Base-by-base conservation (phyloP, 2,797 vertebrate genomes). In the Melanotaenia trifasciata region DNA sequence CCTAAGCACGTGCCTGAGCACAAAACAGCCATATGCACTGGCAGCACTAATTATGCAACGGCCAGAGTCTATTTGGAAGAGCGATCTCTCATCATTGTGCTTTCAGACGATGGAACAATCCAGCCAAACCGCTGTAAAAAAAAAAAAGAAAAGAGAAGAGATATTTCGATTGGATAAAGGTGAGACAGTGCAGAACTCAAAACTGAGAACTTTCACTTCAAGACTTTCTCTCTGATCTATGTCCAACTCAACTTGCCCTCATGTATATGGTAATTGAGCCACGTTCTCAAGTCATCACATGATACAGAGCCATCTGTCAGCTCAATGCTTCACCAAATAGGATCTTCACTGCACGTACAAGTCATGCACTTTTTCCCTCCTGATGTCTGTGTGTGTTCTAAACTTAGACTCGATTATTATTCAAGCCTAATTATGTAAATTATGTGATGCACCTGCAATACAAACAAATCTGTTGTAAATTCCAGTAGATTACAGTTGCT, bases 221-320 rank as follows among this genome's bases (percentile, higher is more conserved):
- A 74, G 33, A 61, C 22, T 11, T 47, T 79, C 50, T 58, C 63
- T 83, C 58, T 82, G 58, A 85, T 84, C 64, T 36, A 78, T 71
- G 22, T 83, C 70, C 72, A 67, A 58, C 60, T 76, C 67, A 36
- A 58, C 36, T 66, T 28, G 57, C 57, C 64, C 70, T 83, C 65
- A 63, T 80, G 67, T 71, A 68, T 60, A 74, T 72, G 74, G 13
- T 61, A 80, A 84, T 86, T 9, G 3, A 30, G 56, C 70, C 66
- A 75, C 45, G 9, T 70, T 73, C 75, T 67, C 56, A 1, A 5
- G 47, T 74, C 58, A 59, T 79, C 63, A 68, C 56, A 53, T 73
- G 47, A 67, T 47, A 47, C 58, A 70, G 7, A 80, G 36, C 68
- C 78, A 84, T 85, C 74, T 83, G 78, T 80, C 74, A 67, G 50